phyloP scores from a whole-genome alignment of 2,888 invertebrate species.

The Andrena haemorrhoa region DNA sequence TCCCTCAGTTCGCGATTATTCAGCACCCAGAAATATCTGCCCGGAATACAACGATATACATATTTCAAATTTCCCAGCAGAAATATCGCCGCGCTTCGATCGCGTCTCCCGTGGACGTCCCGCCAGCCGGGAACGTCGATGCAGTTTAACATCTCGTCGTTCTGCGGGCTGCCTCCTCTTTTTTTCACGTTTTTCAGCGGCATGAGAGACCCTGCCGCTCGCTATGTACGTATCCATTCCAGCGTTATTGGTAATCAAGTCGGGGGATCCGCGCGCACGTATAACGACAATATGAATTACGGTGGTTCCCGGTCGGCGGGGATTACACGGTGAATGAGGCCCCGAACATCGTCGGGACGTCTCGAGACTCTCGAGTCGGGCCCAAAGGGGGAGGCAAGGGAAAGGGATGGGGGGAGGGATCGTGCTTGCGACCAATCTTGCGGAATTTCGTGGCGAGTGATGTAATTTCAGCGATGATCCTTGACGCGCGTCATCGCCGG shows the following conservation, averaged over 20 bases:
- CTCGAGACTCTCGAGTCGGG: conserved; percentile 33
- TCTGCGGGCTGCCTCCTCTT: background rate
- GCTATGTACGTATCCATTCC: conserved; percentile 44
- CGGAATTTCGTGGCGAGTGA: conserved; percentile 64
- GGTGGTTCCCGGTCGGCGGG: conserved; percentile 62
- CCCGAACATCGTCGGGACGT: conserved; percentile 42
- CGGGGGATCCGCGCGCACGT: conserved; percentile 68
- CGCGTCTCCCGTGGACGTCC: background rate
- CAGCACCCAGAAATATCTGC: background rate
- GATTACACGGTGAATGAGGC: conserved; percentile 74
- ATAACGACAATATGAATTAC: conserved; percentile 80
- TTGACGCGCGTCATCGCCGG: conserved; percentile 31
- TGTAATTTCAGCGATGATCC: conserved; percentile 60
- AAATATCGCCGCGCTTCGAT: background rate
- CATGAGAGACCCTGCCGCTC: conserved; percentile 62
- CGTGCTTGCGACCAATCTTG: conserved; percentile 49
- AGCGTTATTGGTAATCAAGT: conserved; percentile 78
- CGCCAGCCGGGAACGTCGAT: background rate
- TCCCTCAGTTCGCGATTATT: background rate
- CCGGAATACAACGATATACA: background rate
- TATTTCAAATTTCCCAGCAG: background rate
- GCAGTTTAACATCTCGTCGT: conserved; percentile 11
- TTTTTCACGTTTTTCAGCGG: conserved; percentile 22
- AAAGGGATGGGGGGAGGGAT: conserved; percentile 12
- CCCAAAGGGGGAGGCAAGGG: background rate